Percentiles rank a stretch among this genome's conserved stretches.
phyloP scores from a whole-genome alignment of 2,797 vertebrate genomes.

The Gouania willdenowi region DNA sequence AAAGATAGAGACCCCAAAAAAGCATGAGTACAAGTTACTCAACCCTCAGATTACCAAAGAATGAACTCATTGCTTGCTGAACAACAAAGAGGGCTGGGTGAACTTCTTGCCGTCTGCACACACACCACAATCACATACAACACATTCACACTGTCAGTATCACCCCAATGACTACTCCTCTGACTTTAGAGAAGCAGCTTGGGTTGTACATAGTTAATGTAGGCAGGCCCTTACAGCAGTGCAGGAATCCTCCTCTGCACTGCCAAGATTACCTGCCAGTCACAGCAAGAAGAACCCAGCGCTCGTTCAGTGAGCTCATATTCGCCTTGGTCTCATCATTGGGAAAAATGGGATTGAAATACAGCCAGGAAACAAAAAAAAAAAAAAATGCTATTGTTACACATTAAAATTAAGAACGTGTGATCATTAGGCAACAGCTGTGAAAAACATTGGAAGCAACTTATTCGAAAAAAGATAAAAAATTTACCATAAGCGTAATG shows the following conservation, averaged over 20 bases:
- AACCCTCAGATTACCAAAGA: conserved; percentile 75
- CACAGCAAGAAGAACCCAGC: conserved; percentile 59
- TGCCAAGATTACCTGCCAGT: conserved; percentile 95
- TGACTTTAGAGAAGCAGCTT: conserved; percentile 45
- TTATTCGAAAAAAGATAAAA: no score
- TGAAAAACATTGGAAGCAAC: no score
- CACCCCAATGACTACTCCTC: conserved; percentile 24
- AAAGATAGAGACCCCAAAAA: not conserved
- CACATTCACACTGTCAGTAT: conserved; percentile 48
- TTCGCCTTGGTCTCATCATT: conserved; percentile 93
- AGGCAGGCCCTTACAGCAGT: conserved; percentile 92
- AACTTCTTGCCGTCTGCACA: conserved; percentile 38
- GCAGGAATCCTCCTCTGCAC: conserved; percentile 70
- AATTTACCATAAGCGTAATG: no score
- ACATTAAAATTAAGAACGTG: no score
- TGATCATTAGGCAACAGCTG: no score
- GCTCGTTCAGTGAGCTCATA: conserved; percentile 79
- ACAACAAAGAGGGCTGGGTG: conserved; percentile 31
- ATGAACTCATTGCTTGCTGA: conserved; percentile 51
- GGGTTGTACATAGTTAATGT: conserved; percentile 68
- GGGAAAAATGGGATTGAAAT: conserved; percentile 26
- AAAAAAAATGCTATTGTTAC: not conserved
- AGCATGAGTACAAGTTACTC: not conserved
- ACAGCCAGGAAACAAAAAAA: not conserved
- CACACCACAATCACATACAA: conserved; percentile 1